phyloP scores from a whole-genome alignment of 1,140 invertebrate species.

The Planococcus citri region DNA sequence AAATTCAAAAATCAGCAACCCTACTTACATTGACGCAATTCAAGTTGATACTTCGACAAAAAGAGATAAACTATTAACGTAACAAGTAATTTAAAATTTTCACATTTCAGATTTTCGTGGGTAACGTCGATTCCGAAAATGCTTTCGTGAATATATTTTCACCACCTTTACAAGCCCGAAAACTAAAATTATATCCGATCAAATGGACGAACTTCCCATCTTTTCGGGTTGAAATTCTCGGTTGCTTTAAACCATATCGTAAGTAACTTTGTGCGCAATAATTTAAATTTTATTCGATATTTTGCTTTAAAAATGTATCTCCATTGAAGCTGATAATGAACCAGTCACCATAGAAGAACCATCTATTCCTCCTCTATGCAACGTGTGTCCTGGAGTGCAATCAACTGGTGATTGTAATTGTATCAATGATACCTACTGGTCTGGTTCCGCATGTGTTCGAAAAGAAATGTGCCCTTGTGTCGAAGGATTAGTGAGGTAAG shows the following conservation, averaged over 20 bases:
- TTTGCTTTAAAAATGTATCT: too few species aligned
- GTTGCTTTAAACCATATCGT: constrained; percentile 61
- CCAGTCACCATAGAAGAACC: neutral
- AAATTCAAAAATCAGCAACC: too few species aligned
- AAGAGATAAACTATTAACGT: too few species aligned
- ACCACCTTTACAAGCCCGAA: constrained; percentile 54
- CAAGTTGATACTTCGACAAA: too few species aligned
- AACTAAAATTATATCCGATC: constrained; percentile 53
- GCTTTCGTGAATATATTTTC: constrained; percentile 33
- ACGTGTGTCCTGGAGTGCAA: neutral
- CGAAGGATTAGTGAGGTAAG: neutral
- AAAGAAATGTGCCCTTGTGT: constrained; percentile 19
- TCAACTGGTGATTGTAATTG: neutral
- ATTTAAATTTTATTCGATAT: too few species aligned
- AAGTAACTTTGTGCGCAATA: too few species aligned
- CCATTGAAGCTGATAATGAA: neutral
- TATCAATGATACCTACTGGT: constrained; percentile 29
- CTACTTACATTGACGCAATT: too few species aligned
- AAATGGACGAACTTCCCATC: constrained; percentile 64
- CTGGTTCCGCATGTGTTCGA: constrained; percentile 29
- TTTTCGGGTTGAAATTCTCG: constrained; percentile 57
- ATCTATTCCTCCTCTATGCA: neutral
- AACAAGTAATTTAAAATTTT: too few species aligned
- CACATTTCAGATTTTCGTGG: too few species aligned
- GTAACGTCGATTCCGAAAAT: constrained; percentile 26